Conservation (phyloP, 2,888 invertebrate genomes). For the Meta bourneti region DNA sequence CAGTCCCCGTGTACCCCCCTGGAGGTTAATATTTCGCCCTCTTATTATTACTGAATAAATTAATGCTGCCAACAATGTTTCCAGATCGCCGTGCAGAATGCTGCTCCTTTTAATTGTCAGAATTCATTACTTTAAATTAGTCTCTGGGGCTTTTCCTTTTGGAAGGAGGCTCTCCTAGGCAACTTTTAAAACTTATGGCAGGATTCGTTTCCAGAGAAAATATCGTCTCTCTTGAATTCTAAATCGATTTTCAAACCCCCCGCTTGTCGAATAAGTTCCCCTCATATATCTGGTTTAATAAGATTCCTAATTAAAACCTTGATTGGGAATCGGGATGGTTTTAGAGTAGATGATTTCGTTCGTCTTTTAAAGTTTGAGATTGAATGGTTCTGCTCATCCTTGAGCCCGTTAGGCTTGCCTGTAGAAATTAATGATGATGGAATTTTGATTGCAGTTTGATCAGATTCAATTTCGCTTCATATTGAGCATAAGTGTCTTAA, state of each 20-base stretch:
- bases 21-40: constrained; percentile 61
- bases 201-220: too few relatives aligned
- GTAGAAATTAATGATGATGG: neutral
- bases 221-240: neutral
- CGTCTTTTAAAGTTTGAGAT: neutral
- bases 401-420: neutral
- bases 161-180: too few relatives aligned
- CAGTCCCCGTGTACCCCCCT: constrained; percentile 23
- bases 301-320: neutral
- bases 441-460: neutral
- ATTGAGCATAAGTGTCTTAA: neutral
- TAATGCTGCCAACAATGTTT: constrained; percentile 52
- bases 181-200: too few relatives aligned
- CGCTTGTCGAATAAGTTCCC: neutral
- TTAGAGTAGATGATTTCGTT: neutral
- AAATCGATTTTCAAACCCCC: neutral
- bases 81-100: neutral
- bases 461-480: neutral
- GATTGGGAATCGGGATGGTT: neutral
- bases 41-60: constrained; percentile 67
- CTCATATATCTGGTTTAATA: neutral
- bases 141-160: neutral
- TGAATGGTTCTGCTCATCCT: neutral
- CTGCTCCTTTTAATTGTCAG: constrained; percentile 63
- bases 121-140: constrained; percentile 55